A percentile compares a stretch with the other conserved stretches of the same genome.
Evolutionary conservation across 2,888 invertebrate genomes (phyloP).

Genomic region (Asteroscopus sphinx): DNA sequence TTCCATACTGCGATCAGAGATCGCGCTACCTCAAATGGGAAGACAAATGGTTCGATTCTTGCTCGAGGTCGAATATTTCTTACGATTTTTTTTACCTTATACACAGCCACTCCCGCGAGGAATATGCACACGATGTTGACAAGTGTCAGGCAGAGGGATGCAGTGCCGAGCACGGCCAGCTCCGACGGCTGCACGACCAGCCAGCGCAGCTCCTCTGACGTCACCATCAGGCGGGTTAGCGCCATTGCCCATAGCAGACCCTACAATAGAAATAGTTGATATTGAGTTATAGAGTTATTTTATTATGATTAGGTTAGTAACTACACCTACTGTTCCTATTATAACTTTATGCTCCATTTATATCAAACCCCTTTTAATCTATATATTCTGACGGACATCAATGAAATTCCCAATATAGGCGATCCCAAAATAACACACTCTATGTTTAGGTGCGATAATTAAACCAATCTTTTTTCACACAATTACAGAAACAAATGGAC

Average conservation of each 20-base stretch:
- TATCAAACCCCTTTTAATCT: constrained; percentile 5
- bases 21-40: too few relatives aligned
- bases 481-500: neutral
- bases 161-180: constrained; percentile 90
- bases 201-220: constrained; percentile 78
- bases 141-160: constrained; percentile 93
- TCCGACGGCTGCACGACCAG: constrained; percentile 88
- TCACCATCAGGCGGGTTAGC: constrained; percentile 87
- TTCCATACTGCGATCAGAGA: too few relatives aligned
- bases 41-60: too few relatives aligned
- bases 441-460: constrained; percentile 8
- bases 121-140: constrained; percentile 94
- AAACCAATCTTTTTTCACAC: neutral
- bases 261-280: too few relatives aligned
- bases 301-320: too few relatives aligned
- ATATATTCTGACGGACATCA: constrained; percentile 18
- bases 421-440: constrained; percentile 7
- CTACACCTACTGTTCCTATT: neutral
- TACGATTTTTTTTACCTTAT: constrained; percentile 85
- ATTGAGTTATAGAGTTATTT: too few relatives aligned
- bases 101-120: constrained; percentile 91
- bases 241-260: constrained; percentile 92
- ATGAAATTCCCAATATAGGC: constrained; percentile 14
- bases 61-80: too few relatives aligned
- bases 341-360: constrained; percentile 4